Percentiles rank a stretch among this genome's conserved stretches.
phyloP scores from a whole-genome alignment of 2,797 vertebrate genomes.

The Choloepus didactylus region DNA sequence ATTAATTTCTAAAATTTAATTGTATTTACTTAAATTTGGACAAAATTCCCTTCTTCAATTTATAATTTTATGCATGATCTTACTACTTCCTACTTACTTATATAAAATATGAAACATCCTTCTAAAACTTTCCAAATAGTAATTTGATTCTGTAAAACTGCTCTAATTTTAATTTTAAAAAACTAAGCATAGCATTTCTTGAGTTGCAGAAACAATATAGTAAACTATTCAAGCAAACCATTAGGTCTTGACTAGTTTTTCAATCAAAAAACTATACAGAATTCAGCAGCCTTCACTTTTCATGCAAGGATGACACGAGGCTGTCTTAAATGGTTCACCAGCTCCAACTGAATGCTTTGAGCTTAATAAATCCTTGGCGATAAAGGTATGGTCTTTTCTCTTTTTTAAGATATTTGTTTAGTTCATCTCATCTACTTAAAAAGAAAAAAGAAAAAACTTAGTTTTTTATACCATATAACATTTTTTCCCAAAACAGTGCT shows the following conservation, averaged over 20 bases:
- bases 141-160: slow-evolving; percentile 22
- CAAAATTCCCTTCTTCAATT: slow-evolving; percentile 37
- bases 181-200: slow-evolving; percentile 37
- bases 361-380: not conserved
- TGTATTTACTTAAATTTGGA: slow-evolving; percentile 28
- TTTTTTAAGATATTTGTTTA: not conserved
- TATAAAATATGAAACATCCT: slow-evolving; percentile 38
- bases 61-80: not conserved
- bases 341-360: not conserved
- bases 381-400: not conserved
- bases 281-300: slow-evolving; percentile 3
- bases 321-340: not conserved
- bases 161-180: slow-evolving; percentile 34
- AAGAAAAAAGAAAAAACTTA: not conserved
- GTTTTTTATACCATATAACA: not conserved
- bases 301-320: not conserved
- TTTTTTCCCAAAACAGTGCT: not conserved
- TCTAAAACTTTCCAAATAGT: slow-evolving; percentile 51
- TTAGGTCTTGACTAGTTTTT: slow-evolving; percentile 22
- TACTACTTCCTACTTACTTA: not conserved
- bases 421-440: not conserved
- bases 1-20: slow-evolving; percentile 53
- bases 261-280: not conserved
- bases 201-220: not conserved
- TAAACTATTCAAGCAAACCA: not conserved